Evolutionary conservation across 53 echinoderm and acorn worm species (phyloP), one percentile per base, ranked within the genome.

Genomic region (Mesocentrotus franciscanus): DNA sequence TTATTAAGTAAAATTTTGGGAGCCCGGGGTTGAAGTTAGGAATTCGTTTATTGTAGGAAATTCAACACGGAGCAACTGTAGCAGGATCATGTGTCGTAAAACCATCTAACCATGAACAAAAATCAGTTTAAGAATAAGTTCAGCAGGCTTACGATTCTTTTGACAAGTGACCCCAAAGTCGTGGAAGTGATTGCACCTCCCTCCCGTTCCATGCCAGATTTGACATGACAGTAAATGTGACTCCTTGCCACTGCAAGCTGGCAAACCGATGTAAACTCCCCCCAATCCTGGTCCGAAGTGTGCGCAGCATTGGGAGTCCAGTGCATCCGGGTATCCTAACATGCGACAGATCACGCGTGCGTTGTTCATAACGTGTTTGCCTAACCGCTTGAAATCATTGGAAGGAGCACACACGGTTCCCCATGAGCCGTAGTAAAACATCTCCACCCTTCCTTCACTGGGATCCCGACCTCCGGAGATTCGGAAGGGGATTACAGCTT

Each of bases 281-380:
- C 87, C 87, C n/a, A 87, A 27, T 0, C 87, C 87, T 59, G 87
- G 87, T 58, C 87, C 87, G 27, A n/a, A 87, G 87, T 87, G 9
- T 58, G 18, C 87, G 87, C 87, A 87, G 29, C 87, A 87, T 2
- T 87, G 20, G 4, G 59, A 10, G n/a, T 59, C 87, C 24, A 87
- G 56, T 27, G 95, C 87, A 87, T 94, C 95, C 87, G 95, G 95
- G 68, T 71, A 94, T 27, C 95, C 95, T 42, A 94, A 64, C 61
- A 27, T 85, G 13, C 71, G 85, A 61, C 95, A 94, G 71, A 94
- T 85, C 26, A 85, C 71, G 9, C 95, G 95, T 22, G 95, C 95
- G 27, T 64, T 49, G 27, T 66, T 61, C 71, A 35, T 66, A 70
- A 17, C 70, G 55, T 58, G 2, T 10, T 26, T 7, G 11, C 7